Evolutionary conservation across 1,140 invertebrate species (phyloP).

Genomic region (Procambarus virginalis): DNA sequence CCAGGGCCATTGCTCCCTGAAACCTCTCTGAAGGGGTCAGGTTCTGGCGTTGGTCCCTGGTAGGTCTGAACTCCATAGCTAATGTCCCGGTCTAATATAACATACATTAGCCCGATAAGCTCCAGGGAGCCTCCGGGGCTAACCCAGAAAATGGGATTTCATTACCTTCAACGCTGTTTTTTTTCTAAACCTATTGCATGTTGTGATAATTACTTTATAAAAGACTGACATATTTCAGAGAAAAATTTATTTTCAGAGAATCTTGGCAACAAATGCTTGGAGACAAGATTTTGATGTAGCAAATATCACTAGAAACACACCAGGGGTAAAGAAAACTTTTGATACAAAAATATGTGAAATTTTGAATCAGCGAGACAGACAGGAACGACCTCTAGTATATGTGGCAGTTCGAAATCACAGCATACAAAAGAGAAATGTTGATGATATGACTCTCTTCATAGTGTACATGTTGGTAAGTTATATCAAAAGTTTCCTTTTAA

Average conservation of each 20-base stretch:
- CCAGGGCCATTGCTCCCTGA: no score
- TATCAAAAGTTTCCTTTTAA: neutral
- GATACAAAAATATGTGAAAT: neutral
- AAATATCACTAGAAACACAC: conserved; percentile 5
- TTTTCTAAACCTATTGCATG: no score
- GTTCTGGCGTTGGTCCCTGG: no score
- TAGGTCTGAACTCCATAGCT: no score
- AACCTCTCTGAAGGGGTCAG: no score
- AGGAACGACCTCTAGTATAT: conserved; percentile 2
- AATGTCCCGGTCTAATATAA: no score
- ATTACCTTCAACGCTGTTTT: no score
- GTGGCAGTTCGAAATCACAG: conserved; percentile 25
- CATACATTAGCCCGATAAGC: no score
- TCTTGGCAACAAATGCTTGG: conserved; percentile 28
- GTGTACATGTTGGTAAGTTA: conserved; percentile 31
- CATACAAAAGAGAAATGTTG: conserved; percentile 14
- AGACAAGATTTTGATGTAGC: neutral
- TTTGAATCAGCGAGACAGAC: neutral
- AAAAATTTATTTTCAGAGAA: neutral
- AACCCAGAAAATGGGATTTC: no score
- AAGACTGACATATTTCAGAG: neutral
- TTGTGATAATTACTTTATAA: no score
- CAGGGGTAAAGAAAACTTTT: neutral
- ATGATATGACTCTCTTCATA: conserved; percentile 32
- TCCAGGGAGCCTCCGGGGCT: no score